Evolutionary conservation across 2,113 vertebrate genomes (phyloP), one percentile per base, ranked within the genome.

Genomic region (Anser cygnoides): DNA sequence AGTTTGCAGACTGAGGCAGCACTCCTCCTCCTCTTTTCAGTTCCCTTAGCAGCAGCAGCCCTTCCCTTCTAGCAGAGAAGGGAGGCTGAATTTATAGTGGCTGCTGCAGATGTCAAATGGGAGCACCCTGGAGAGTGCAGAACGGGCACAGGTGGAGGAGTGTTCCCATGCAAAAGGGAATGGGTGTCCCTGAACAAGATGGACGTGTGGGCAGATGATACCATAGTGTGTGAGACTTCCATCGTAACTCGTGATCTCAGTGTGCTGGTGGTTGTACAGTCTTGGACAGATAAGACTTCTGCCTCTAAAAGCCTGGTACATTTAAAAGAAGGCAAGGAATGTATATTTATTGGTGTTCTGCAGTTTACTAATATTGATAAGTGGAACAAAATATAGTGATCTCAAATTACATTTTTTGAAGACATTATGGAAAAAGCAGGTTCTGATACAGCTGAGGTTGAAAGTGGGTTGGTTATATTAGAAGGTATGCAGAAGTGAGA

Each of bases 171-270:
- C 25, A 23, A 6, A 83, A 58, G 74, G 8, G 10, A 72, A 49
- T 28, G 68, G 31, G 22, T 89, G 12, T 50, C 19, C 84, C 31
- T 73, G 65, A 86, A 37, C 19, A 26, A 84, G 92, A 67, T 37
- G 81, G 77, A 76, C 62, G 39, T 0, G 2, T 26, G 43, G 43
- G 31, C 59, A 84, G 22, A 59, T 78, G 13, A 9, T 85, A 39
- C 11, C 16, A 9, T 35, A n/a, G 35, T 21, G 3, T 10, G 5
- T 62, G 25, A 65, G 23, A 49, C 0, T 0, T n/a, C 26, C 9
- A 11, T 79, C 79, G 17, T 87, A 43, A 71, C 52, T 89, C 39
- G 31, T 65, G 49, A 66, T 91, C 44, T 33, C 29, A 31, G 19
- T 5, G 28, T 75, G 54, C 44, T 89, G 55, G 26, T 6, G 73